Evolutionary conservation across 2,888 invertebrate species (phyloP), one percentile per base, ranked within the genome.

Genomic region (Neoscelio sp.): DNA sequence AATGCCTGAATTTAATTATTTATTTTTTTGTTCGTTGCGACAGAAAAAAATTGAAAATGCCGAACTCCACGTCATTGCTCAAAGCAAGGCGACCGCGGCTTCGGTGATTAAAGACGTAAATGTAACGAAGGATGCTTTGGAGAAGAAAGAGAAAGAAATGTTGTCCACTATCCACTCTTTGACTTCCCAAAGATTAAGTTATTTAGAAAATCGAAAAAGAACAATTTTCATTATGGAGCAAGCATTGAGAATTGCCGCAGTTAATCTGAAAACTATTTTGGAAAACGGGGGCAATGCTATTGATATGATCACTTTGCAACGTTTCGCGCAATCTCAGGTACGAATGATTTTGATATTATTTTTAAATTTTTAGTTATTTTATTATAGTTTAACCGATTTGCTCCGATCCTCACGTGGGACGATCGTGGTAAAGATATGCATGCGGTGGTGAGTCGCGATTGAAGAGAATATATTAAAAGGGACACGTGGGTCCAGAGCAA

Each of bases 101-200:
- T 44, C 70, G 18, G 78, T 73, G 60, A 67, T 78, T 54, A 78
- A 67, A 67, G 78, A 78, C 48, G 73, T 78, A 52, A 48, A 68
- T 38, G 93, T 94, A 82, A 93, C 95, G 83, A 93, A 94, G 74
- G 92, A 93, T 50, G 95, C 95, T 10, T 91, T 97, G 58, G 96
- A 97, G 90, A 95, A 96, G 81, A 93, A 97, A 17, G 96, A 97
- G 87, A 93, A 94, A 48, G 95, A 95, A 84, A 91, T 97, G 17
- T 88, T 97, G 46, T 93, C 93, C 26, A 93, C 94, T 84, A 94
- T 97, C 17, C 95, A 96, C 83, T 94, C 94, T 84, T 92, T 94
- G 85, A 92, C 94, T 13, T 92, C 52, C 7, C 75, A 76, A 54
- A 71, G 79, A 70, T 67, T 80, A 50, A 30, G 17, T 71, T 71